Conservation (phyloP, 2,888 invertebrate genomes). For the Sinohyriopsis cumingii region DNA sequence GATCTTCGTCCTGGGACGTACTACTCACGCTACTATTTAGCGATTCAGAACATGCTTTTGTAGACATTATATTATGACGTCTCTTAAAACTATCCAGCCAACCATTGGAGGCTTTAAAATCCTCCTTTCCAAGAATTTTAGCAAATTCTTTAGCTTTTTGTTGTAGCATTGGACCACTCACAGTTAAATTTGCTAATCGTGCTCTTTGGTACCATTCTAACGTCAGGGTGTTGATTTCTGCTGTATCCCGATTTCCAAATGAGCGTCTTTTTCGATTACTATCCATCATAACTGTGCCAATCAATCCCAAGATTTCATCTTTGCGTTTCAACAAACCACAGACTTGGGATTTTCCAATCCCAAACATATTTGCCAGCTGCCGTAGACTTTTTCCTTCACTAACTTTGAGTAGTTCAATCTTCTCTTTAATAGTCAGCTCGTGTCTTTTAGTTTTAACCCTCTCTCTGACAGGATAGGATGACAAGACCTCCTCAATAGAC, state of each 20-base stretch:
- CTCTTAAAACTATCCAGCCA: constrained; percentile 5
- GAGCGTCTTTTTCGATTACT: background rate
- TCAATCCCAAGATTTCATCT: constrained; percentile 8
- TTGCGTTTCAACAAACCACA: constrained; percentile 15
- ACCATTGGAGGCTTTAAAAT: constrained; percentile 7
- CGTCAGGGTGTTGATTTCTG: background rate
- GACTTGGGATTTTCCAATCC: constrained; percentile 19
- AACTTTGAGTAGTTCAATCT: constrained; percentile 14
- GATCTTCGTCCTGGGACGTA: too few relatives aligned
- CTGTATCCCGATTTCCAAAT: too few relatives aligned
- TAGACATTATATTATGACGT: constrained; percentile 1
- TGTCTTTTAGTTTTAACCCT: constrained; percentile 3
- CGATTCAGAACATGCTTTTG: background rate
- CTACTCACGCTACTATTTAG: too few relatives aligned
- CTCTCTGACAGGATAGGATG: too few relatives aligned
- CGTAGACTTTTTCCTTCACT: constrained; percentile 15
- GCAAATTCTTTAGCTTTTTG: constrained; percentile 3
- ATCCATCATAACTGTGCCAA: background rate
- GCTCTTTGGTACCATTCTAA: constrained; percentile 2
- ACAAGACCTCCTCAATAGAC: too few relatives aligned
- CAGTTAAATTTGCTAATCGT: background rate
- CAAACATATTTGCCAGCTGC: constrained; percentile 14
- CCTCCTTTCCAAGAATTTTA: background rate
- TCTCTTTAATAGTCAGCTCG: constrained; percentile 16
- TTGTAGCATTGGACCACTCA: background rate